Base-by-base conservation (phyloP, 2,797 vertebrate genomes). In the Pempheris klunzingeri region DNA sequence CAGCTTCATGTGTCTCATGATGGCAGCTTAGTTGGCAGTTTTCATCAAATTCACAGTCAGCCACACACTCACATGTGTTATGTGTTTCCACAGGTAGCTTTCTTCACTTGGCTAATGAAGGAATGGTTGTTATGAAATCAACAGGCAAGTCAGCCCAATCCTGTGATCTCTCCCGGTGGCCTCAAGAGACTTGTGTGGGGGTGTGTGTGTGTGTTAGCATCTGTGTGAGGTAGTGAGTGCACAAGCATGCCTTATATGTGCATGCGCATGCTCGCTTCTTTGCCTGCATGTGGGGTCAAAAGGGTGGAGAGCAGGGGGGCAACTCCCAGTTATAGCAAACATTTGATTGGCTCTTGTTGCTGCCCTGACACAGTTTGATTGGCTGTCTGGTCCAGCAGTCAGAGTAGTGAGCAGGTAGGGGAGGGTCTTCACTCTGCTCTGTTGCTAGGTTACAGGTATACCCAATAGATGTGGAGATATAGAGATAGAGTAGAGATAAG, bases 401-500 rank as follows among this genome's bases (percentile, higher is more conserved):
- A 92, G 66, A 39, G 80, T 86, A 75, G 82, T 22, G 77, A 90
- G 93, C 92, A 93, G 93, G 92, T 94, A 93, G 93, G 90, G 93
- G 93, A 91, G 93, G 94, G 88, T 93, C 93, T 91, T 91, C 73
- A 39, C 88, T 88, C 90, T 69, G 86, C 91, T 92, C 94, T 95
- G 95, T 96, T 96, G 95, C 95, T 95, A 95, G 95, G 95, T 94
- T 96, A 96, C 95, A 94, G 94, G 94, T 95, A 93, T 93, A 94
- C 92, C 94, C 92, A 92, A 94, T 95, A 92, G 94, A 94, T 90
- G 88, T 89, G 88, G 89, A 91, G 93, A 95, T 93, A 93, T 78
- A 86, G 86, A 93, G 91, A 93, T 90, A 87, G 90, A 91, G 90
- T 88, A 90, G 87, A 91, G 92, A 93, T 93, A 91, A 87, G 84